These are phyloP conservation scores for Tachina fera DNA, from an alignment of 2,888 invertebrate species.

Conservation along the genomic window DNA sequence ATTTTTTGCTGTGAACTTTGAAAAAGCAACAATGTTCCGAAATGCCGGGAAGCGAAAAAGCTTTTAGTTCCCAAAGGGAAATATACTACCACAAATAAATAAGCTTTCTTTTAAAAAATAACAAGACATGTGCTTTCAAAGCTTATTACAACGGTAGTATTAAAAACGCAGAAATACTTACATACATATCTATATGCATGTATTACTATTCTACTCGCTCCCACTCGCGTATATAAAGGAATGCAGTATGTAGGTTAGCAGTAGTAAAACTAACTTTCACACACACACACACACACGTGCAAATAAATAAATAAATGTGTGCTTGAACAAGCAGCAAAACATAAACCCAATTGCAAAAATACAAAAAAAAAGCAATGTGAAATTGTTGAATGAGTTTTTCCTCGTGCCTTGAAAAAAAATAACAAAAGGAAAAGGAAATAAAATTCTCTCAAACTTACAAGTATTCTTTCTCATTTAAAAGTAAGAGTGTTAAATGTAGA, in stretches of 20 bases:
- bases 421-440: conserved; percentile 38
- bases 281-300: background rate
- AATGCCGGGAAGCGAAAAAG: conserved; percentile 65
- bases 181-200: background rate
- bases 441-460: conserved; percentile 35
- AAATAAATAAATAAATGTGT: too few relatives aligned
- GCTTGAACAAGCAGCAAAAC: background rate
- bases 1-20: conserved; percentile 9
- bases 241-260: conserved; percentile 69
- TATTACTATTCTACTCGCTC: background rate
- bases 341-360: background rate
- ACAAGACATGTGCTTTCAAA: conserved; percentile 44
- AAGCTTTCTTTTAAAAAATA: conserved; percentile 7
- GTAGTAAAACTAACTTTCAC: conserved; percentile 22
- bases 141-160: background rate
- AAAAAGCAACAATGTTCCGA: conserved; percentile 66
- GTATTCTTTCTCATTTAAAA: background rate
- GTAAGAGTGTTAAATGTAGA: conserved; percentile 11
- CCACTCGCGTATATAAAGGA: conserved; percentile 41
- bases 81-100: conserved; percentile 11
- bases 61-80: conserved; percentile 30
- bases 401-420: conserved; percentile 8
- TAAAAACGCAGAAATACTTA: background rate
- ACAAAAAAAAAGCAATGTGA: conserved; percentile 34
- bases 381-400: conserved; percentile 66